Evolutionary conservation across 2,888 invertebrate genomes (phyloP).

Genomic region (Fragum whitleyi): DNA sequence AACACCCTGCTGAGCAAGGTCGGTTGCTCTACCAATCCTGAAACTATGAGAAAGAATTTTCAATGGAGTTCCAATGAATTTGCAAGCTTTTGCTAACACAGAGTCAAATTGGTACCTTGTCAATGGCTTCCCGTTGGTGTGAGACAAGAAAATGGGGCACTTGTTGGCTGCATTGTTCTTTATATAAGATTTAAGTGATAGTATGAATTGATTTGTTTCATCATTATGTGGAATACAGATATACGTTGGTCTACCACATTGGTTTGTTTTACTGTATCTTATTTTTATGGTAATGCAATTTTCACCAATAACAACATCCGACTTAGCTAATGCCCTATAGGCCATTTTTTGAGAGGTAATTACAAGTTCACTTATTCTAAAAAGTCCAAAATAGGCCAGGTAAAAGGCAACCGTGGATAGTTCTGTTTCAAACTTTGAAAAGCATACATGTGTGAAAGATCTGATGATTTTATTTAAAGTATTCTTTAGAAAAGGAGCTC

Average conservation of each 20-base stretch:
- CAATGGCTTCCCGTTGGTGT: slow-evolving; percentile 20
- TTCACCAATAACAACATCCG: slow-evolving; percentile 3
- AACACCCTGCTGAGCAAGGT: slow-evolving; percentile 20
- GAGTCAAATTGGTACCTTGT: slow-evolving; percentile 44
- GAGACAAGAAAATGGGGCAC: slow-evolving; percentile 19
- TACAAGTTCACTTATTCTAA: slow-evolving; percentile 47
- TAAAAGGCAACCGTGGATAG: slow-evolving; percentile 36
- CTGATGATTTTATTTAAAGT: slow-evolving; percentile 2
- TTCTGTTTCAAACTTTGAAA: slow-evolving; percentile 25
- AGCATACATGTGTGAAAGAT: slow-evolving; percentile 18
- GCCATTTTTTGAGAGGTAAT: not conserved
- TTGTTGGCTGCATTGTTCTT: not conserved
- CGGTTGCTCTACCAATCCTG: slow-evolving; percentile 40
- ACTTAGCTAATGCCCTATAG: slow-evolving; percentile 1
- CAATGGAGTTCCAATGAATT: not conserved
- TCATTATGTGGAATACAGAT: slow-evolving; percentile 8
- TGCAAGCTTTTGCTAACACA: slow-evolving; percentile 28
- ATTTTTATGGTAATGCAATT: slow-evolving; percentile 13
- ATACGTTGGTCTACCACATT: slow-evolving; percentile 3
- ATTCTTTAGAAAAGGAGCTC: slow-evolving; percentile 18
- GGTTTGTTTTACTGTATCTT: slow-evolving; percentile 37
- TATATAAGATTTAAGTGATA: slow-evolving; percentile 6
- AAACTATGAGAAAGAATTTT: slow-evolving; percentile 30
- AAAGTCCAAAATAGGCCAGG: slow-evolving; percentile 47
- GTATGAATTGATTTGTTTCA: slow-evolving; percentile 11